A percentile compares a stretch with the other conserved stretches of the same genome.
Evolutionary conservation across 2,113 vertebrate genomes (phyloP).

Genomic region (Petaurus breviceps): DNA sequence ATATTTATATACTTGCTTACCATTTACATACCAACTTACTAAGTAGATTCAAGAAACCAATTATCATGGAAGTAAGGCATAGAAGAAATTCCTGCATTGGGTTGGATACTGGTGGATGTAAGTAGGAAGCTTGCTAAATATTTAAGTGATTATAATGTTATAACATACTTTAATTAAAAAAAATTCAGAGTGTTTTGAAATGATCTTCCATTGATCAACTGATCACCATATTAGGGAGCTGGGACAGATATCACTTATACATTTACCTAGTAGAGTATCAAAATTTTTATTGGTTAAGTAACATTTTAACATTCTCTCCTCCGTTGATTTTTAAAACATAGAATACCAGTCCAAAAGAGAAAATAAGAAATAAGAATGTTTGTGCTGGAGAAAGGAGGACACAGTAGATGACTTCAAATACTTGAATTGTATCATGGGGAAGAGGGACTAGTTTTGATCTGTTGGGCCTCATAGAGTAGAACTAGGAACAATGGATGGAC

Average conservation of each 20-base stretch:
- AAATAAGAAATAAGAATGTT: background rate
- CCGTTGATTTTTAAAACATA: constrained; percentile 7
- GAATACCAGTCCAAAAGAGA: constrained; percentile 2
- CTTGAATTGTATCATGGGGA: background rate
- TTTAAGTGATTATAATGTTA: background rate
- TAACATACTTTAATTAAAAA: background rate
- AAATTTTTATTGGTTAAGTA: constrained; percentile 14
- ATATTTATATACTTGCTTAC: background rate
- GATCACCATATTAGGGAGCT: background rate
- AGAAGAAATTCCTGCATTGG: background rate
- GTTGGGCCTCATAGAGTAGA: background rate
- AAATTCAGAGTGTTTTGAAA: background rate
- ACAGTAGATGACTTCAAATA: background rate
- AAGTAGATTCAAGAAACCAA: background rate
- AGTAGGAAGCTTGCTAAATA: background rate
- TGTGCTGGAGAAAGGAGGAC: constrained; percentile 36
- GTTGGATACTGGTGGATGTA: background rate
- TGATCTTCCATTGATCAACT: background rate
- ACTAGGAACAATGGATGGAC: background rate
- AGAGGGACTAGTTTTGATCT: background rate
- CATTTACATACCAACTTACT: too few species aligned
- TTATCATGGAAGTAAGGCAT: background rate
- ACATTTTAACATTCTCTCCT: background rate
- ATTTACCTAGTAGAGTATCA: background rate
- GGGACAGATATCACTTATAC: background rate